phyloP scores from a whole-genome alignment of 2,797 vertebrate species.

The Bovichtus diacanthus region DNA sequence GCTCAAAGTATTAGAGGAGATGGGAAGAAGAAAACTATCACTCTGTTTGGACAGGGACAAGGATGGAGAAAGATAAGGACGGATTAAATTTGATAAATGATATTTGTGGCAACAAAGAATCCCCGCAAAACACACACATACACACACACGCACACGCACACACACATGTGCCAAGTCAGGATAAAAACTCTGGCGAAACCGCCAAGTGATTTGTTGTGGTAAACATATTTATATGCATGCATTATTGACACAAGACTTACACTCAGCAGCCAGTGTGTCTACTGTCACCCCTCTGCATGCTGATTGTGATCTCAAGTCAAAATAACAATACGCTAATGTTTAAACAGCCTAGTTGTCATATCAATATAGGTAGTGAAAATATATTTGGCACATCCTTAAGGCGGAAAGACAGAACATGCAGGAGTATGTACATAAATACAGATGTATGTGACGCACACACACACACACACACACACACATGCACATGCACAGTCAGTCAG shows the following conservation, averaged over 20 bases:
- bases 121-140: constrained; percentile 12
- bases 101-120: constrained; percentile 49
- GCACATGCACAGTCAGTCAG: constrained; percentile 38
- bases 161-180: constrained; percentile 48
- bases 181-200: constrained; percentile 46
- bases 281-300: constrained; percentile 64
- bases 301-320: constrained; percentile 77
- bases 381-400: constrained; percentile 73
- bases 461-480: constrained; percentile 15
- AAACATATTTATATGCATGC: constrained; percentile 77
- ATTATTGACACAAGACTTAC: constrained; percentile 73
- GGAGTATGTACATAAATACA: constrained; percentile 55
- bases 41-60: constrained; percentile 60
- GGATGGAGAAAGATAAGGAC: constrained; percentile 55
- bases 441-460: constrained; percentile 33
- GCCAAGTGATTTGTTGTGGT: constrained; percentile 68
- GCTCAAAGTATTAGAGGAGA: constrained; percentile 65
- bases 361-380: constrained; percentile 52
- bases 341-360: constrained; percentile 74
- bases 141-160: too few species aligned
- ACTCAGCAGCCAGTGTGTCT: constrained; percentile 60
- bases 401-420: constrained; percentile 40
- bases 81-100: constrained; percentile 69
- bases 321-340: constrained; percentile 77
- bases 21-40: constrained; percentile 53